Percentiles rank a stretch among this genome's conserved stretches.
phyloP scores from a whole-genome alignment of 2,888 invertebrate species.

The Silvanus unidentatus region DNA sequence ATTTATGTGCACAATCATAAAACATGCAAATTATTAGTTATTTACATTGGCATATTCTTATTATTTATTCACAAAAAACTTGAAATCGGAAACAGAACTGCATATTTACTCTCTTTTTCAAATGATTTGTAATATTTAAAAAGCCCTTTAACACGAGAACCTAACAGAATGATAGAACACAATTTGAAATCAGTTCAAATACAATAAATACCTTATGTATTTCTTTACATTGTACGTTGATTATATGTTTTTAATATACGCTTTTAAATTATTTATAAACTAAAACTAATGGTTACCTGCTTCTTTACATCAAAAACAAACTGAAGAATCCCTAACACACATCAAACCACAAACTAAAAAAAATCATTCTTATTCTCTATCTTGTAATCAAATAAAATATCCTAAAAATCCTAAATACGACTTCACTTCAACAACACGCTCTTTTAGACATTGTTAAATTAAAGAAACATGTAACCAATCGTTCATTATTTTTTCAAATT shows the following conservation, averaged over 20 bases:
- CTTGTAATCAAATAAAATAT: too few relatives aligned
- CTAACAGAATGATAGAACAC: slow-evolving; percentile 1
- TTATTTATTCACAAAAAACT: background rate
- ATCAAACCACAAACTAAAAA: slow-evolving; percentile 1
- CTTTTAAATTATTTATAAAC: slow-evolving; percentile 13
- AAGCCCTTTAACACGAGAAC: background rate
- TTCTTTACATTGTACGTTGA: slow-evolving; percentile 19
- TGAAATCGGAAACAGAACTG: slow-evolving; percentile 1
- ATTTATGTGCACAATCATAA: too few relatives aligned
- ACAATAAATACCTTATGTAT: slow-evolving; percentile 7
- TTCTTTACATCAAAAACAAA: slow-evolving; percentile 1
- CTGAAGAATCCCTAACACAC: background rate
- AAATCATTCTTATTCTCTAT: background rate
- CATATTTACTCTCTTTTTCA: background rate
- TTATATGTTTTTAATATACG: slow-evolving; percentile 12
- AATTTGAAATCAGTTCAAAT: slow-evolving; percentile 5
- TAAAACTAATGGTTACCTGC: background rate
- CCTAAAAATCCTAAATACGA: too few relatives aligned
- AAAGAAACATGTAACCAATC: too few relatives aligned
- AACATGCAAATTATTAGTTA: too few relatives aligned
- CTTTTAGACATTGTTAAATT: too few relatives aligned
- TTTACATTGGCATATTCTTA: too few relatives aligned
- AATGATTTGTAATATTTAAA: background rate
- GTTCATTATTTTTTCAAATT: too few relatives aligned
- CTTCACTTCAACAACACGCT: too few relatives aligned